Base-by-base conservation (phyloP, 2,888 invertebrate species). In the Gastracanthus pulcherrimus region DNA sequence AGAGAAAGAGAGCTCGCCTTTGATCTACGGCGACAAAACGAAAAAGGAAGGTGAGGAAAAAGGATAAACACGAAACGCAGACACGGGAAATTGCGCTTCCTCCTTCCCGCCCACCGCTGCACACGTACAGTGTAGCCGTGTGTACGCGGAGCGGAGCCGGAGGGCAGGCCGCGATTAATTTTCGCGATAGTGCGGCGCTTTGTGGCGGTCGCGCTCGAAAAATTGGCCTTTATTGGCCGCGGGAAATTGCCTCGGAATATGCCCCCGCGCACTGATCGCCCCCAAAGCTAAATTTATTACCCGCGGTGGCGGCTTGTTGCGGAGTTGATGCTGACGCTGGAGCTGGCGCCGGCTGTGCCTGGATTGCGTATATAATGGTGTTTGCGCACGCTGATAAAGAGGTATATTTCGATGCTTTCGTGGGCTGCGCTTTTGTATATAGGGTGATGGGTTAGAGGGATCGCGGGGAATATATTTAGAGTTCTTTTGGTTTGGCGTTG, bases 141-240 rank as follows among this genome's bases (percentile, higher is more conserved):
- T 26, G 6, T 7, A 13, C 1, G 16, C 11, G 9, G 4, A 5
- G 13, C n/a, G 0, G 11, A 11, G 11, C 11, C 4, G 9, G n/a
- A 6, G 62, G 19, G n/a, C 29, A 9, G 16, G 29, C 55, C 9
- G 64, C 76, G 76, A 81, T 81, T 81, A 81, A 76, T 81, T 76
- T 76, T 76, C 67, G 72, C 62, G 70, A 75, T 75, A 80, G 75
- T 62, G 3, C 1, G 19, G 5, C 3, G 23, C 58, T 79, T 55
- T 75, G 69, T 48, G 69, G 29, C 19, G 13, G 23, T 36, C 23
- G 71, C 71, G 51, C 38, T 38, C 62, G 58, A 76, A 80, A 80
- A 80, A 80, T 80, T 71, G 80, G 71, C n/a, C 45, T 71, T 71
- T 71, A 76, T 80, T 71, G 71, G 66, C 67, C 48, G 34, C 74